Base-by-base conservation (phyloP, 2,888 invertebrate genomes). In the Bimastos eiseni region DNA sequence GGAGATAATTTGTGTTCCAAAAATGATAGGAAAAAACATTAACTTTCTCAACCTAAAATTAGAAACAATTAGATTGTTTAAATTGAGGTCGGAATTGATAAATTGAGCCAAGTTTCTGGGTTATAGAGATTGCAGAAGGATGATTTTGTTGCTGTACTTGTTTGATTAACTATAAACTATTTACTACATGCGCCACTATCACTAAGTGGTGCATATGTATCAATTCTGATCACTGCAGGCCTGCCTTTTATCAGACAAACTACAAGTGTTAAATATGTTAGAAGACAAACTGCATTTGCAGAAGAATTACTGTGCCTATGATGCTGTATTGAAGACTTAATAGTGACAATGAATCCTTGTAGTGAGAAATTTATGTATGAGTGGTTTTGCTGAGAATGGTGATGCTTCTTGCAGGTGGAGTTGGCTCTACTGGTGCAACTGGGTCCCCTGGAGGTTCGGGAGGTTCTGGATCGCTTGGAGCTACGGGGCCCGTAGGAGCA, bases 371-470 rank as follows among this genome's bases (percentile, higher is more conserved):
- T 30, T 55, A 24, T 55, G 55, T 6, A 55, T 55, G 55, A 55
- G 30, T 30, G 8, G 30, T 55, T 30, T 55, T 24, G 44, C 55
- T 55, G 55, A 55, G 55, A 24, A 55, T 55, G 55, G 8, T 55
- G 55, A 30, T 55, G 55, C 24, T 3, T 49, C 17, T 70, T 70
- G n/a, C 49, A 89, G 89, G 89, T 89, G 44, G 36, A 36, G 33
- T 37, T 55, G 91, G 91, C 24, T 33, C 33, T 34, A 91, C 89
- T 24, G 91, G 91, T 83, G 44, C 86, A 24, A 41, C 86, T 49
- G 90, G 90, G 33, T 5, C 19, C 5, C 34, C 84, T 36, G 90
- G 90, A 44, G 33, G 49, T 15, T 24, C 36, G 37, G 90, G 90
- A 33, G 90, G 36, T 11, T 34, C 86, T 86, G 86, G 86, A 36